These are phyloP conservation scores for Brachionichthys hirsutus DNA, from an alignment of 2,113 vertebrate genomes.

Conservation along the genomic window DNA sequence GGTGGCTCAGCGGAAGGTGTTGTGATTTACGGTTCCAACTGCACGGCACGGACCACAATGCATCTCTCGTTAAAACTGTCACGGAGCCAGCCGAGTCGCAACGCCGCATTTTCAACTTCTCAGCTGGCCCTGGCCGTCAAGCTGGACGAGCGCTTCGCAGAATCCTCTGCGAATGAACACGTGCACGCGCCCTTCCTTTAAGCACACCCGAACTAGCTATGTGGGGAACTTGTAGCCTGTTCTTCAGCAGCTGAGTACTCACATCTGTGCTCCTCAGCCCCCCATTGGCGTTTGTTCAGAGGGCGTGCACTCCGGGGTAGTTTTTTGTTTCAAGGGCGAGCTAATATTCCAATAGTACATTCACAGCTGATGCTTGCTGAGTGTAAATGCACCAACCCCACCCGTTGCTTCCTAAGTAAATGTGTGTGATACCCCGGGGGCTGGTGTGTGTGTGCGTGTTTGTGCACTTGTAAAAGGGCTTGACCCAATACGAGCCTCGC, in stretches of 20 bases:
- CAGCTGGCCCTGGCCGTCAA: constrained; percentile 64
- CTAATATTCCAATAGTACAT: constrained; percentile 23
- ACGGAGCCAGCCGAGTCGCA: constrained; percentile 20
- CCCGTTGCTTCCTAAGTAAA: not conserved
- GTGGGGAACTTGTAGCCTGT: constrained; percentile 50
- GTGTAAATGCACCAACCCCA: not conserved
- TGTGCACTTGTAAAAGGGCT: not conserved
- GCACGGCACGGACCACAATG: constrained; percentile 2
- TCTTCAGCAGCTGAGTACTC: constrained; percentile 59
- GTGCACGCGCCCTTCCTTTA: constrained; percentile 41
- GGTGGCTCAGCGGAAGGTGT: constrained; percentile 16
- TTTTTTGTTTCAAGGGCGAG: constrained; percentile 23
- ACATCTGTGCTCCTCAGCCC: constrained; percentile 25
- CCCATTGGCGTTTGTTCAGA: constrained; percentile 45
- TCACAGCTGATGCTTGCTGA: constrained; percentile 18
- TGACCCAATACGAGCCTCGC: not conserved
- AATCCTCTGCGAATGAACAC: constrained; percentile 32
- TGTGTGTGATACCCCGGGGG: constrained; percentile 5
- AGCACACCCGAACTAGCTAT: constrained; percentile 70
- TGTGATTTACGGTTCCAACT: constrained; percentile 38
- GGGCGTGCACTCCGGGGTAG: not conserved
- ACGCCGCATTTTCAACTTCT: constrained; percentile 35
- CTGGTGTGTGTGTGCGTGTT: not conserved
- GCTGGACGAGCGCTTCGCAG: constrained; percentile 22
- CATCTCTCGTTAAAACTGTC: constrained; percentile 23